A percentile compares a stretch with the other conserved stretches of the same genome.
phyloP scores from a whole-genome alignment of 2,888 invertebrate species.

The Microplitis deprimator region DNA sequence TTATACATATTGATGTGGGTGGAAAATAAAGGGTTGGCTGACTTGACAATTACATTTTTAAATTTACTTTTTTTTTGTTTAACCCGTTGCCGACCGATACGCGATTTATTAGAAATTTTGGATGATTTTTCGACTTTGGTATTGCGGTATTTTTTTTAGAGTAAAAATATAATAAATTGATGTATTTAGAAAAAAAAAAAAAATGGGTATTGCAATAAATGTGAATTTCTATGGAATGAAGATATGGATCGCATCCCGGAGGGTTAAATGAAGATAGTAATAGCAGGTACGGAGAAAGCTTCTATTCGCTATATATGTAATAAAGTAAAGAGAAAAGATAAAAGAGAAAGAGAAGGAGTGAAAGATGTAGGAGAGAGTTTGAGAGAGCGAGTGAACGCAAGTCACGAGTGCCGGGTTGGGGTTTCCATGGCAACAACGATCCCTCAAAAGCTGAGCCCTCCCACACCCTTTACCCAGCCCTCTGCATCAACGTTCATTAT shows the following conservation, averaged over 20 bases:
- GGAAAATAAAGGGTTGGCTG: too few relatives aligned
- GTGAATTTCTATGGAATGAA: not conserved
- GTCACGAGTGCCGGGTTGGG: constrained; percentile 64
- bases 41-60: too few relatives aligned
- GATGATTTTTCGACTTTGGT: too few relatives aligned
- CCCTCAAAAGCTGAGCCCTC: constrained; percentile 69
- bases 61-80: too few relatives aligned
- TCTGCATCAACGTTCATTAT: constrained; percentile 38
- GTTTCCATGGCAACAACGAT: constrained; percentile 70
- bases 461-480: constrained; percentile 61
- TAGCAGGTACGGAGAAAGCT: not conserved
- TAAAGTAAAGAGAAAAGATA: constrained; percentile 2
- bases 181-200: not conserved
- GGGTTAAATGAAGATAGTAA: not conserved
- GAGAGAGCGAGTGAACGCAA: constrained; percentile 52
- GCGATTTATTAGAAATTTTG: too few relatives aligned
- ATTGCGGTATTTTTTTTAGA: not conserved
- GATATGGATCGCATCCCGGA: not conserved
- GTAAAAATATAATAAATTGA: not conserved
- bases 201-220: constrained; percentile 11
- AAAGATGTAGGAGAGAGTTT: constrained; percentile 25
- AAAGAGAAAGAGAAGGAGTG: constrained; percentile 22
- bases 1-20: not conserved
- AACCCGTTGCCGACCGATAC: too few relatives aligned
- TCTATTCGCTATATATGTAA: not conserved